Conservation (phyloP, 2,113 vertebrate species). For the Forbesichthys agassizii region DNA sequence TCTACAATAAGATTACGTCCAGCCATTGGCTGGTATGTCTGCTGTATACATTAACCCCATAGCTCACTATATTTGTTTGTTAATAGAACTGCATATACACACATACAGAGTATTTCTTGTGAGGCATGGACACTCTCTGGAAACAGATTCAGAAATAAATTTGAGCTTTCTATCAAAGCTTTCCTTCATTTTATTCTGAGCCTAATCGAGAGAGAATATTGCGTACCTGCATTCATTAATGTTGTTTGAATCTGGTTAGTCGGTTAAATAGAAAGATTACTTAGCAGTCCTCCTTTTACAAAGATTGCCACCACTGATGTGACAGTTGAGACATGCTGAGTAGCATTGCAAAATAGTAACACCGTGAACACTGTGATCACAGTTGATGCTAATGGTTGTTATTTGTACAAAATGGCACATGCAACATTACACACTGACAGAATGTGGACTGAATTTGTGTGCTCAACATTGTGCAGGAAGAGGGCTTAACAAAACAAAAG, state of each 20-base stretch:
- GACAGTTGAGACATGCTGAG: constrained; percentile 16
- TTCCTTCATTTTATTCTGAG: constrained; percentile 66
- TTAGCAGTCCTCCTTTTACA: not conserved
- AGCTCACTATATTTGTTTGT: constrained; percentile 34
- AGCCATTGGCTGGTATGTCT: not conserved
- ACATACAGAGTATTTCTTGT: constrained; percentile 17
- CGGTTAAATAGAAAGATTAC: not conserved
- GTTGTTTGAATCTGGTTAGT: not conserved
- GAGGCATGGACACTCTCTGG: constrained; percentile 23
- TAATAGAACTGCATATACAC: constrained; percentile 39
- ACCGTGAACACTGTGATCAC: not conserved
- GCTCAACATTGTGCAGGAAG: not conserved
- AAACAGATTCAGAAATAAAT: constrained; percentile 1
- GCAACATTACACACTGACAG: constrained; percentile 2
- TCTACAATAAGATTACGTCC: constrained; percentile 5
- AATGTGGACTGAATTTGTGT: not conserved
- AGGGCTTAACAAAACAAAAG: constrained; percentile 1
- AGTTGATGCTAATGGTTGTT: not conserved
- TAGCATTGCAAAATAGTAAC: not conserved
- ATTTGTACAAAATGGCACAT: constrained; percentile 6
- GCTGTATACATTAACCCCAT: constrained; percentile 18
- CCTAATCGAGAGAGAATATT: constrained; percentile 37
- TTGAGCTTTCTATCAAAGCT: constrained; percentile 49
- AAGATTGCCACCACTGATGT: not conserved
- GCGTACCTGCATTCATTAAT: constrained; percentile 38